Conservation (phyloP, 2,113 vertebrate genomes). For the Neogobius melanostomus region DNA sequence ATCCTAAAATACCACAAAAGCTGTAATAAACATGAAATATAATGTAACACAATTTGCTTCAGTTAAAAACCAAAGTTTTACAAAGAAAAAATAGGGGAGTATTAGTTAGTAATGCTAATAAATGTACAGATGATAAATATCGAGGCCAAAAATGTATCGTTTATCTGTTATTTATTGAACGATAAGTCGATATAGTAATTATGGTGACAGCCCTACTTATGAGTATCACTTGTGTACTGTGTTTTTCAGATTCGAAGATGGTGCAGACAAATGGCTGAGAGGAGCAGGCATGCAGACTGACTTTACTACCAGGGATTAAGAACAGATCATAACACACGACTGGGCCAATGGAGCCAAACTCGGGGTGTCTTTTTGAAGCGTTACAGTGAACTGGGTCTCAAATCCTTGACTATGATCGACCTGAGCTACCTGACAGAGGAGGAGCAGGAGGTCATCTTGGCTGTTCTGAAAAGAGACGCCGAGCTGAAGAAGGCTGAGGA, state of each 20-base stretch:
- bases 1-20: too few relatives aligned
- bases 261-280: not conserved
- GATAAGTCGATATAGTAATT: too few relatives aligned
- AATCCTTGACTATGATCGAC: conserved; percentile 86
- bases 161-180: too few relatives aligned
- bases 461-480: conserved; percentile 87
- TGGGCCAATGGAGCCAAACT: not conserved
- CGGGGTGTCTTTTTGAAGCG: not conserved
- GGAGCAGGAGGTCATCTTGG: conserved; percentile 87
- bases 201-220: too few relatives aligned
- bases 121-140: too few relatives aligned
- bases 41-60: too few relatives aligned
- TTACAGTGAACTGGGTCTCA: not conserved
- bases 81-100: too few relatives aligned
- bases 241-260: not conserved
- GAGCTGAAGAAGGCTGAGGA: conserved; percentile 87
- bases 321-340: not conserved
- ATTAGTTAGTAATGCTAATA: too few relatives aligned
- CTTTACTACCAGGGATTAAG: not conserved
- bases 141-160: too few relatives aligned
- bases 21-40: too few relatives aligned
- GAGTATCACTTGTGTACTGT: not conserved
- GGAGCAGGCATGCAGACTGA: not conserved
- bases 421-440: conserved; percentile 90
- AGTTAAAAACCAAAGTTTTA: too few relatives aligned